These are phyloP conservation scores for Melanotaenia boesemani DNA, from an alignment of 2,797 vertebrate species.

Conservation along the genomic window DNA sequence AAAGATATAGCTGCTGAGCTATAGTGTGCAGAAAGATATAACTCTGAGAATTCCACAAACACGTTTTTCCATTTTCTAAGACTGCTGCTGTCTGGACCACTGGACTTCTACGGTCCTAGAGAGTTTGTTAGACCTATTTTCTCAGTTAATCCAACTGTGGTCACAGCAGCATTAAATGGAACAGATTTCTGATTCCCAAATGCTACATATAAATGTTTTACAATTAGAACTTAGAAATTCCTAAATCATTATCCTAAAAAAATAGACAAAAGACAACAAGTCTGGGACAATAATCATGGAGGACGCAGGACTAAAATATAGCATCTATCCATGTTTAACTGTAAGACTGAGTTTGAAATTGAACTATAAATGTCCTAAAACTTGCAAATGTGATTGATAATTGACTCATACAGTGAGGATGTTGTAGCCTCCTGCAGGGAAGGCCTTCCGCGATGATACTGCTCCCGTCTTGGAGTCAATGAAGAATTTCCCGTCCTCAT, in stretches of 20 bases:
- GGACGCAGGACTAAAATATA: not conserved
- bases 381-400: not conserved
- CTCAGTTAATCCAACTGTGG: not conserved
- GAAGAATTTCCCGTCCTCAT: slow-evolving; percentile 94
- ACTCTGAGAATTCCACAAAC: not conserved
- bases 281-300: too few relatives aligned
- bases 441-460: slow-evolving; percentile 93
- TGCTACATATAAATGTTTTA: too few relatives aligned
- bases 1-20: not conserved
- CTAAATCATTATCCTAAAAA: too few relatives aligned
- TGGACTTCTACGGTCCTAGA: not conserved
- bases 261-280: too few relatives aligned
- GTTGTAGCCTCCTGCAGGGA: slow-evolving; percentile 92
- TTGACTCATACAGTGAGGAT: slow-evolving; percentile 91
- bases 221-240: too few relatives aligned
- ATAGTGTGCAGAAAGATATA: not conserved
- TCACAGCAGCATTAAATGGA: not conserved
- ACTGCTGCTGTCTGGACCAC: not conserved
- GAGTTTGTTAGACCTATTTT: not conserved
- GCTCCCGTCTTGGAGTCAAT: slow-evolving; percentile 96
- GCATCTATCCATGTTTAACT: not conserved
- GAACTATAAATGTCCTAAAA: not conserved
- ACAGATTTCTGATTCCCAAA: too few relatives aligned
- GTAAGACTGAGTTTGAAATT: not conserved
- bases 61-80: not conserved